phyloP scores from a whole-genome alignment of 2,888 invertebrate species.

The Dromius quadrimaculatus region DNA sequence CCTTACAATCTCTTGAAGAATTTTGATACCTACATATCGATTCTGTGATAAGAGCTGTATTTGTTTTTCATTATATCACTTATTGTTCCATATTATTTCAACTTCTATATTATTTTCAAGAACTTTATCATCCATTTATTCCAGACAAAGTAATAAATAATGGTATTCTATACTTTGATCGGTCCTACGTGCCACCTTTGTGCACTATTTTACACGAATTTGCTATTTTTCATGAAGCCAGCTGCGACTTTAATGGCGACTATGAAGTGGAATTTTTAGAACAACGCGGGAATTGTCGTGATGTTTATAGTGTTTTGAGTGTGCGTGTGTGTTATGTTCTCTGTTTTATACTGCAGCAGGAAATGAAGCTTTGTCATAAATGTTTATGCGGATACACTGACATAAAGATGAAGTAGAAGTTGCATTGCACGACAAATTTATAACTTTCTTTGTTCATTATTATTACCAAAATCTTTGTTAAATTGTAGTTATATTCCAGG shows the following conservation, averaged over 20 bases:
- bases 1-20: too few relatives aligned
- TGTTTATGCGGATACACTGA: slow-evolving; percentile 1
- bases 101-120: too few relatives aligned
- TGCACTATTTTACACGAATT: slow-evolving; percentile 11
- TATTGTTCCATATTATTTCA: too few relatives aligned
- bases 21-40: too few relatives aligned
- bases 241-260: slow-evolving; percentile 21
- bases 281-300: neutral
- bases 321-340: slow-evolving; percentile 21
- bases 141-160: too few relatives aligned
- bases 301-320: slow-evolving; percentile 8
- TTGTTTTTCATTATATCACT: too few relatives aligned
- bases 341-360: neutral
- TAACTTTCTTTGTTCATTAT: neutral
- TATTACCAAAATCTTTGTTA: too few relatives aligned
- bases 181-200: too few relatives aligned
- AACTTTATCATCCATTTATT: too few relatives aligned
- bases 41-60: too few relatives aligned
- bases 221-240: slow-evolving; percentile 2
- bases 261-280: slow-evolving; percentile 23
- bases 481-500: too few relatives aligned
- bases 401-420: neutral
- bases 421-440: slow-evolving; percentile 9
- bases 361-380: slow-evolving; percentile 12
- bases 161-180: too few relatives aligned